Base-by-base conservation (phyloP, 64 coral and sea anemone species). In the Acropora tenuis region DNA sequence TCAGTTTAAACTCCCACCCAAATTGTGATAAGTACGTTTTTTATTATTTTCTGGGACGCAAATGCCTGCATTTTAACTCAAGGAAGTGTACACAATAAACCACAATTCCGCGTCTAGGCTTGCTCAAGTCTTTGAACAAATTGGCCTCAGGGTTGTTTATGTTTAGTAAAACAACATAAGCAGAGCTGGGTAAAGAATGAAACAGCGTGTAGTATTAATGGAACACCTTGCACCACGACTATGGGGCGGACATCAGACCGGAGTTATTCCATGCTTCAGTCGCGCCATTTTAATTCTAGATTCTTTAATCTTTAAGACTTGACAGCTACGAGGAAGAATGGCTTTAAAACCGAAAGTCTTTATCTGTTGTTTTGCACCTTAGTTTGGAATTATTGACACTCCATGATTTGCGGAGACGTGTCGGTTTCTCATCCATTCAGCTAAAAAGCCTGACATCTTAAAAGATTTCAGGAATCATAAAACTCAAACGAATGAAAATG, bases 381-480 rank as follows among this genome's bases (percentile, higher is more conserved):
- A 18, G 45, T 43, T 58, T 16, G 13, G 53, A 43, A 69, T 16
- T 46, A 85, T 5, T 85, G 41, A 49, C 18, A 71, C 4, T 72
- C 43, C 16, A 42, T 9, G 17, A 67, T 69, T 71, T 71, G 46
- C 82, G 82, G 82, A 85, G 82, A 85, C 82, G n/a, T 71, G 18
- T 71, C 30, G 30, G 44, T 44, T 69, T 69, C 7, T 19, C 1
- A 43, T 0, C 60, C 41, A 42, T 45, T 47, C 65, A 49, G 60
- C 42, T 49, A 19, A 52, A 19, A 85, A 85, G 82, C 30, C 30
- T 30, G 30, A 85, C 82, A 85, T 45, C 63, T 85, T 85, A 71
- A 83, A 83, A 85, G 63, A 85, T 71, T 30, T 85, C 17, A 68
- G 66, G 47, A 85, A 85, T 85, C 82, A 72, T 6, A 50, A 69